Evolutionary conservation across 2,113 vertebrate genomes (phyloP), one percentile per base, ranked within the genome.

Genomic region (Pomatostomus ruficeps): DNA sequence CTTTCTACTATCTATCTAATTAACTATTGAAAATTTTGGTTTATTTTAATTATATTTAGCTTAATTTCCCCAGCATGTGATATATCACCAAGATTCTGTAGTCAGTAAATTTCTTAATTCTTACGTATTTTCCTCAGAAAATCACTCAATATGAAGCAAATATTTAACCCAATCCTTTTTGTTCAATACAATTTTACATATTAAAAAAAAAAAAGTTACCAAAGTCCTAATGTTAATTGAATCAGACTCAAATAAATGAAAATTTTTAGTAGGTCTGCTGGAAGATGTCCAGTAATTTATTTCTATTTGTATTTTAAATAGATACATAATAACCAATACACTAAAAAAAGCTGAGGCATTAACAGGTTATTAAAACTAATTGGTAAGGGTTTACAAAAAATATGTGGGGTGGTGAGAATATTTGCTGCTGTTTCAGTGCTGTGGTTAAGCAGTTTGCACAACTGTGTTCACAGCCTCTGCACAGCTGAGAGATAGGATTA

Each of bases 91-190:
- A 38, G 42, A 86, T 71, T 52, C 42, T 10, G 4, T 74, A 51
- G n/a, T 46, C 4, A 40, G n/a, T 67, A 40, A 17, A 76, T 43
- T 82, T 72, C 24, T 8, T 79, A n/a, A 3, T 88, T 79, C 16
- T 80, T 38, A 15, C 6, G 2, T 65, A n/a, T 54, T 97, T 97
- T 92, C 74, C 35, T 65, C 43, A 48, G 57, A 72, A 93, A 68
- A 43, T 48, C 48, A 38, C 16, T 83, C 7, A 1, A 19, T 62
- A 12, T 33, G 36, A 89, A 81, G 73, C 7, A 62, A 52, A 73
- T 79, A 65, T 61, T 85, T 94, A 52, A 88, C 93, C 59, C 23
- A 51, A 61, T 43, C 67, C 0, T 78, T 95, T 70, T 38, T 81
- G 8, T 63, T 83, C 21, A 65, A 10, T 84, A 35, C 23, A 71